Evolutionary conservation across 2,888 invertebrate genomes (phyloP).

Genomic region (Ametastegia equiseti): DNA sequence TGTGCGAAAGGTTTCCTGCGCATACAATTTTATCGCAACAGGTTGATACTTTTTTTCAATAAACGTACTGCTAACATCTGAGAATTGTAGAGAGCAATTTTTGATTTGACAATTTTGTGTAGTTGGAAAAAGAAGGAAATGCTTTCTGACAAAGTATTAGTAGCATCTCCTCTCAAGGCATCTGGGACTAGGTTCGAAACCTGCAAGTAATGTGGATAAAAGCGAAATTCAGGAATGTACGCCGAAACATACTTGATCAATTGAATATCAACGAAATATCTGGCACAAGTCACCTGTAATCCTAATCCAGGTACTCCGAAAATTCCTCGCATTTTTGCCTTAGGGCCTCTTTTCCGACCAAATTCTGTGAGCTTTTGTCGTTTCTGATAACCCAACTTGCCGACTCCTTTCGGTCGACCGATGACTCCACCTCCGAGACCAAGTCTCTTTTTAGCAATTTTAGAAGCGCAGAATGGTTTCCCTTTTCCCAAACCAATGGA

Average conservation of each 20-base stretch:
- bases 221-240: background rate
- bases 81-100: no score
- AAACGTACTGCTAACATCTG: no score
- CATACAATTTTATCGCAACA: background rate
- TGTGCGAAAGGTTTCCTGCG: background rate
- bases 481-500: slow-evolving; percentile 87
- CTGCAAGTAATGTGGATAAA: no score
- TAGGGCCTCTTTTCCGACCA: slow-evolving; percentile 90
- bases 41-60: background rate
- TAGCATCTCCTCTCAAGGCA: background rate
- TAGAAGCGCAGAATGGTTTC: slow-evolving; percentile 86
- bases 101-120: no score
- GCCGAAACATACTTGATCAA: background rate
- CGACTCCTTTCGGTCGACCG: slow-evolving; percentile 83
- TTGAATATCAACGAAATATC: background rate
- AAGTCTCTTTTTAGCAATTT: slow-evolving; percentile 88
- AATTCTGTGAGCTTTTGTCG: slow-evolving; percentile 86
- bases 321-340: slow-evolving; percentile 91
- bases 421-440: slow-evolving; percentile 78
- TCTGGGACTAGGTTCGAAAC: no score
- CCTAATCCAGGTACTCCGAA: slow-evolving; percentile 90
- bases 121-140: no score
- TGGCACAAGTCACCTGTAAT: slow-evolving; percentile 77
- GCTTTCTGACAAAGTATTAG: no score
- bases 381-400: slow-evolving; percentile 86